Conservation (phyloP, 2,797 vertebrate species). For the Otolemur crassicaudatus region DNA sequence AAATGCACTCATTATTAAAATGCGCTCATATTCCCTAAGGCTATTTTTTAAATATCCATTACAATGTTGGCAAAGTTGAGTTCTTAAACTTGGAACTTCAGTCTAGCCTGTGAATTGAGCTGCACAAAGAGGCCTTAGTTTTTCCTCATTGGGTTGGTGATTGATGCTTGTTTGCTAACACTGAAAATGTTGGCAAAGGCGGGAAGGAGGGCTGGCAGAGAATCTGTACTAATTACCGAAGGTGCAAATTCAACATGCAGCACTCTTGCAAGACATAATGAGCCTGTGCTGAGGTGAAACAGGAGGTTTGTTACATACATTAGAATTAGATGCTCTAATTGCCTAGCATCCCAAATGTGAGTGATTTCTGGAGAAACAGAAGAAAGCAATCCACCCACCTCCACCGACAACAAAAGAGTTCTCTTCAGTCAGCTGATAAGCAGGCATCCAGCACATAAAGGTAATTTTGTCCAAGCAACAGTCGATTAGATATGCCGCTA, state of each 20-base stretch:
- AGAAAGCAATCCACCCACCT: constrained; percentile 61
- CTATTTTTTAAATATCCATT: neutral
- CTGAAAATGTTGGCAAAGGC: constrained; percentile 82
- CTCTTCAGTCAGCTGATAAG: neutral
- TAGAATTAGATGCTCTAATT: constrained; percentile 76
- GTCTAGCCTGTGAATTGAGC: constrained; percentile 63
- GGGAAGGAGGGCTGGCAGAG: constrained; percentile 81
- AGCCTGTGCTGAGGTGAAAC: constrained; percentile 83
- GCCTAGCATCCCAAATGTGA: constrained; percentile 70
- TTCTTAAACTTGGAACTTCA: constrained; percentile 47
- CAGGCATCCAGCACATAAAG: neutral
- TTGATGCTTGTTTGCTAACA: constrained; percentile 87
- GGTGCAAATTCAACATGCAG: constrained; percentile 85
- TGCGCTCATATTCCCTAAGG: too few species aligned
- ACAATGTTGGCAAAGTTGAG: constrained; percentile 8
- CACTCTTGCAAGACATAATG: constrained; percentile 78
- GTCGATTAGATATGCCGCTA: constrained; percentile 49
- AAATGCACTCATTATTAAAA: neutral
- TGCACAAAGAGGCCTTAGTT: constrained; percentile 83
- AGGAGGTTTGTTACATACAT: constrained; percentile 76
- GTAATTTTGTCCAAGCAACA: constrained; percentile 52
- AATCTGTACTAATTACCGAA: constrained; percentile 85
- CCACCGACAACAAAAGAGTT: constrained; percentile 41
- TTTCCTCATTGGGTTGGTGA: constrained; percentile 85
- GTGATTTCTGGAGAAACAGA: constrained; percentile 63